phyloP scores from a whole-genome alignment of 2,797 vertebrate genomes.

The Pseudomugil tenellus region DNA sequence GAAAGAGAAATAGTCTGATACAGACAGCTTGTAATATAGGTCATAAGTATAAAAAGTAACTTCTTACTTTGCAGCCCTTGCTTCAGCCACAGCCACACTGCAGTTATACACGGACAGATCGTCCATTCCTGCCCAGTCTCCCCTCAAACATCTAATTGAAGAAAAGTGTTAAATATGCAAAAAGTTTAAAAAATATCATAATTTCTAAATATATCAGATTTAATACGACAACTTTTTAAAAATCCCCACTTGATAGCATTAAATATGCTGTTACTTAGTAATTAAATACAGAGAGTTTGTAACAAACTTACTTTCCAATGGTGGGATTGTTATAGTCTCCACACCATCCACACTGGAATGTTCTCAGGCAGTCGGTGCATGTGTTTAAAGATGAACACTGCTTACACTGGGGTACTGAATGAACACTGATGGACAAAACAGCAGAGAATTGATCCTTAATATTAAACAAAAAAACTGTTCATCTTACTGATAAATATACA shows the following conservation, averaged over 20 bases:
- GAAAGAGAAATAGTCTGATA: neutral
- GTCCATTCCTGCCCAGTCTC: constrained; percentile 88
- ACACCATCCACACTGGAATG: constrained; percentile 94
- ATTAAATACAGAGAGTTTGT: neutral
- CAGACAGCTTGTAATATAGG: neutral
- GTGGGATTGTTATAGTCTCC: constrained; percentile 93
- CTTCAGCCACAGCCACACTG: constrained; percentile 86
- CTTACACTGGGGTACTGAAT: constrained; percentile 91
- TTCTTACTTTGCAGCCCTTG: constrained; percentile 79
- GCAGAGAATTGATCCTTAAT: neutral
- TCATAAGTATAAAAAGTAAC: constrained; percentile 7
- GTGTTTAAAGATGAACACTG: constrained; percentile 86
- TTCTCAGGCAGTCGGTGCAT: constrained; percentile 89
- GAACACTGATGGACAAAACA: constrained; percentile 79
- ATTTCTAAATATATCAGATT: neutral
- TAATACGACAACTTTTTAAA: no score
- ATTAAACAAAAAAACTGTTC: neutral
- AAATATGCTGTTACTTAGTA: neutral
- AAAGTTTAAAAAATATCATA: neutral
- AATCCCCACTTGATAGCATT: neutral
- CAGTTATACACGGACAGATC: constrained; percentile 86
- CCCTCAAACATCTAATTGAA: constrained; percentile 87
- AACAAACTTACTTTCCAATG: constrained; percentile 85
- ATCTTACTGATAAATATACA: constrained; percentile 1
- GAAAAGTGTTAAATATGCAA: neutral